phyloP scores from a whole-genome alignment of 2,797 vertebrate genomes.

The Heteromormyrus szaboi region DNA sequence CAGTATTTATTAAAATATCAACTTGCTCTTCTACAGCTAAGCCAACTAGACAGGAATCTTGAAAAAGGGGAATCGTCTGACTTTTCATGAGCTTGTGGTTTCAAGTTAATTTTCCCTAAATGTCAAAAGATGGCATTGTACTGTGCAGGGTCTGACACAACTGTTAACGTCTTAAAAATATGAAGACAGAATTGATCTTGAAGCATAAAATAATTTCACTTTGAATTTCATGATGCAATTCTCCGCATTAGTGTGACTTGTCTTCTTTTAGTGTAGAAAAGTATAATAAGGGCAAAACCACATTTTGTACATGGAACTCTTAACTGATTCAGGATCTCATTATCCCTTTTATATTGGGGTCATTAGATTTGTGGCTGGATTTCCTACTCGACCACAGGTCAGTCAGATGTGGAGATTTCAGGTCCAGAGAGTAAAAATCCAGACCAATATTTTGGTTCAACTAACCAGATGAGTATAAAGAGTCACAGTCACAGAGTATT shows the following conservation, averaged over 20 bases:
- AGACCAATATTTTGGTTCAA: not conserved
- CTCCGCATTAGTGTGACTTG: conserved; percentile 3
- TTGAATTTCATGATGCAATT: not conserved
- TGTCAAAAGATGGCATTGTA: not conserved
- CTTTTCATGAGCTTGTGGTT: not conserved
- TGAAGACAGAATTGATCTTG: not conserved
- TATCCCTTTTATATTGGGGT: not conserved
- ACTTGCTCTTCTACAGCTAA: not conserved
- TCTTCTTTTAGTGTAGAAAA: not conserved
- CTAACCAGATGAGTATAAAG: not conserved
- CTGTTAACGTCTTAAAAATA: not conserved
- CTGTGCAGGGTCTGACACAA: not conserved
- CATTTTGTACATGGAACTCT: not conserved
- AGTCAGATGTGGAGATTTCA: not conserved
- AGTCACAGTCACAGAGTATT: not conserved
- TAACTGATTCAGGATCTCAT: conserved; percentile 17
- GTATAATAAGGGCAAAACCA: not conserved
- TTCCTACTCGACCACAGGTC: not conserved
- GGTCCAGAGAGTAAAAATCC: not conserved
- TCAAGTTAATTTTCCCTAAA: conserved; percentile 9
- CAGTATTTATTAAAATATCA: not conserved
- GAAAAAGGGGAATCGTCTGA: not conserved
- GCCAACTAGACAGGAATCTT: not conserved
- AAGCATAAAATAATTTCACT: not conserved
- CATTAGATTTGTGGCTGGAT: not conserved